These are phyloP conservation scores for Bergia sp. DNA, from an alignment of 92 coral and sea anemone species.

Conservation along the genomic window DNA sequence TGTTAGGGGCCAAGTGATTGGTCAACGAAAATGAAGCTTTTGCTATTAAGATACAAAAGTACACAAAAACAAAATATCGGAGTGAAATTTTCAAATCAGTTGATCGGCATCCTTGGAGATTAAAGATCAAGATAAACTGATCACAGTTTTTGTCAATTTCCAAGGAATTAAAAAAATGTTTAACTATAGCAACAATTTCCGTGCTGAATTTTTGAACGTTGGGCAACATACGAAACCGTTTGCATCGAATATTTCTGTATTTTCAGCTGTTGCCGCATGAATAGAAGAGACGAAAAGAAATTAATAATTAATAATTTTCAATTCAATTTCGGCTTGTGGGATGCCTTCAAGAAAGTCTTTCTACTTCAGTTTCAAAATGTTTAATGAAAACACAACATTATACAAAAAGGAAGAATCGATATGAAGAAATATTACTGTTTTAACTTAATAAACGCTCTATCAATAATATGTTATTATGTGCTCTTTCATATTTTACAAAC, in stretches of 20 bases:
- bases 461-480: not conserved
- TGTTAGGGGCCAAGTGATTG: conserved; percentile 13
- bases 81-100: conserved; percentile 9
- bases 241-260: not conserved
- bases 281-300: conserved; percentile 11
- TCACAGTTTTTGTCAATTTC: not conserved
- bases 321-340: conserved; percentile 18
- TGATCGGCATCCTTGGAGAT: conserved; percentile 23
- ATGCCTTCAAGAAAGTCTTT: not conserved
- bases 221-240: not conserved
- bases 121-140: conserved; percentile 32
- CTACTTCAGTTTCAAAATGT: conserved; percentile 23
- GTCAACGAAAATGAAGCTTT: conserved; percentile 6
- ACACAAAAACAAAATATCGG: conserved; percentile 31
- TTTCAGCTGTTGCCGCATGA: conserved; percentile 29
- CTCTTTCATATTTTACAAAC: not conserved
- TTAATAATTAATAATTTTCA: conserved; percentile 24
- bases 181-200: not conserved
- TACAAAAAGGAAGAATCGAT: not conserved
- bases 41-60: conserved; percentile 33
- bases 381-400: not conserved
- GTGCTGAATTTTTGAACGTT: not conserved
- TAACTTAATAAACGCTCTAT: not conserved
- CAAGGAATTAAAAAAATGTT: not conserved
- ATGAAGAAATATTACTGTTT: not conserved